Evolutionary conservation across 2,888 invertebrate genomes (phyloP), one percentile per base, ranked within the genome.

Genomic region (Drosophila austrosaltans): DNA sequence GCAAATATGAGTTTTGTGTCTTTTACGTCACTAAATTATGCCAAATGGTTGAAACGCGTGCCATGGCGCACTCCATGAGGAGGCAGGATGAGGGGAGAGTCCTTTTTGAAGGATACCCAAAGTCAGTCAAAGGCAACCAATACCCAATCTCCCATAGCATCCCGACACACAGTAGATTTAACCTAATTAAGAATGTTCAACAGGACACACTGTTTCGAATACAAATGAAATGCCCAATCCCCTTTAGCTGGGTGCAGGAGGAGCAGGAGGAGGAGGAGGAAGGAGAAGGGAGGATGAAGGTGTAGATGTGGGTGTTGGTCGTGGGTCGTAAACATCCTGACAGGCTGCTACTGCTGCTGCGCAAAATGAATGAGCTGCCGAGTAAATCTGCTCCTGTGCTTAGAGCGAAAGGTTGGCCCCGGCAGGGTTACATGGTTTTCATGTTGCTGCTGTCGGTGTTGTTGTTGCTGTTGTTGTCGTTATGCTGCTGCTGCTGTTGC

Each of bases 141-240:
- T 32, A 63, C 62, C 61, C 65, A 62, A 57, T 62, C 68, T 36
- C 10, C 36, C 36, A 36, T 36, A 36, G 36, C 36, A 79, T 77
- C 71, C 72, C 66, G 63, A 36, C 67, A 81, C 81, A 83, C 88
- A 89, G 90, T 89, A 89, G 91, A 91, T 89, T 91, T 91, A 90
- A 90, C 91, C 91, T 90, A 90, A 90, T 90, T 90, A 90, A 91
- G 91, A 90, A 90, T 90, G 90, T 90, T 90, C 82, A 90, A 89
- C 90, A 90, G 90, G 88, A 91, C 91, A 88, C 81, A 84, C 79
- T 80, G 87, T 76, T 83, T 79, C 89, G 91, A 90, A 90, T 90
- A 90, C 85, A 90, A 90, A 90, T 90, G 89, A 82, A 87, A 87
- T 75, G 82, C 57, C 70, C 32, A 72, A 69, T 60, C 62, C 67